A percentile compares a stretch with the other conserved stretches of the same genome.
Conservation (phyloP, 2,113 vertebrate species). For the Bujurquina vittata region DNA sequence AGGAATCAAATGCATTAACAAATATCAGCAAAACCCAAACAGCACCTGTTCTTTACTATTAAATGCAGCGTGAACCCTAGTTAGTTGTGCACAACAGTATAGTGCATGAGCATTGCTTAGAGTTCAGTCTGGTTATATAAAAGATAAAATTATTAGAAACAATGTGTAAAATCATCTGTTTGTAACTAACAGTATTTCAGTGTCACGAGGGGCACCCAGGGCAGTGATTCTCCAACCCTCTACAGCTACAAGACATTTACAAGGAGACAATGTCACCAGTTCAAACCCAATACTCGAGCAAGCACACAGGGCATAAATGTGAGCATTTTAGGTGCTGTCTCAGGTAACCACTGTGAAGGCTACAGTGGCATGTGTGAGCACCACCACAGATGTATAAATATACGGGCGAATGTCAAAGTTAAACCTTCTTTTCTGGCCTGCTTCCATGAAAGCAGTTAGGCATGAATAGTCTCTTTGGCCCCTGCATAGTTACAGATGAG, state of each 20-base stretch:
- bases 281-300: conserved; percentile 25
- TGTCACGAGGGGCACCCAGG: not conserved
- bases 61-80: not conserved
- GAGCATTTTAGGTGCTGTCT: not conserved
- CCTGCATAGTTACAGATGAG: conserved; percentile 43
- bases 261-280: conserved; percentile 12
- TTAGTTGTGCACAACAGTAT: not conserved
- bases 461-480: conserved; percentile 46
- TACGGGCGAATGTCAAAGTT: conserved; percentile 20
- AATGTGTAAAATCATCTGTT: conserved; percentile 4
- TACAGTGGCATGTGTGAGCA: conserved; percentile 3
- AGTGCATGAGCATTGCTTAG: not conserved
- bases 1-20: not conserved
- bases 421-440: conserved; percentile 50
- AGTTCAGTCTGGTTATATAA: not conserved
- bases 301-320: not conserved
- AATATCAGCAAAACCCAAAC: not conserved
- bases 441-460: conserved; percentile 51
- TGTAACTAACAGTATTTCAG: conserved; percentile 13
- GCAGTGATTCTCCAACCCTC: conserved; percentile 22
- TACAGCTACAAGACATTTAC: conserved; percentile 29
- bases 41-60: not conserved
- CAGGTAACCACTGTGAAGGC: not conserved
- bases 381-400: conserved; percentile 28
- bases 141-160: not conserved